Percentiles rank a stretch among this genome's conserved stretches.
Conservation (phyloP, 2,113 vertebrate genomes). For the Pimephales promelas region DNA sequence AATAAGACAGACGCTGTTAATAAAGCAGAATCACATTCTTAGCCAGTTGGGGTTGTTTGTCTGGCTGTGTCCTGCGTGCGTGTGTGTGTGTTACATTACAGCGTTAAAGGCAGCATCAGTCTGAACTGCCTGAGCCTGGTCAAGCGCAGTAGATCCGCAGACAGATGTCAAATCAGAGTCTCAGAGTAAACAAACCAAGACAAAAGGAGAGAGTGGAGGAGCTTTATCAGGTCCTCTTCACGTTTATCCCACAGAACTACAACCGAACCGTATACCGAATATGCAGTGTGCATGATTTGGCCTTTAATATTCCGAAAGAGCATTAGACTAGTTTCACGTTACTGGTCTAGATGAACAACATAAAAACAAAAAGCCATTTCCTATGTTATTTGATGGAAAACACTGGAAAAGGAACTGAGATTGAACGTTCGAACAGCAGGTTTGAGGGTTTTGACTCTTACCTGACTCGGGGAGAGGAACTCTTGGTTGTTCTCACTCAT, state of each 20-base stretch:
- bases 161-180: slow-evolving; percentile 76
- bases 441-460: slow-evolving; percentile 64
- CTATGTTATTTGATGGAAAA: background rate
- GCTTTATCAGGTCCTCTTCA: background rate
- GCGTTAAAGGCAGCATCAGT: slow-evolving; percentile 62
- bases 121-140: slow-evolving; percentile 68
- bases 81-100: slow-evolving; percentile 32
- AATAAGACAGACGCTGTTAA: background rate
- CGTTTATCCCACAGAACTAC: background rate
- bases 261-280: background rate
- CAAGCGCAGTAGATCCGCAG: slow-evolving; percentile 72
- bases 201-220: slow-evolving; percentile 14
- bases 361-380: background rate
- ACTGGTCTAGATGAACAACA: too few relatives aligned
- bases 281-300: background rate
- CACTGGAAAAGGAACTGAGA: background rate
- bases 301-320: background rate
- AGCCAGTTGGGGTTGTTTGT: background rate
- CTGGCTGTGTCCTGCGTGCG: background rate
- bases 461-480: slow-evolving; percentile 94
- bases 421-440: background rate
- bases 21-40: background rate
- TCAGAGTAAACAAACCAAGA: slow-evolving; percentile 69
- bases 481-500: slow-evolving; percentile 97
- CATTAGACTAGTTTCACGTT: background rate